These are phyloP conservation scores for Caradrina kadenii DNA, from an alignment of 2,888 invertebrate species.

Conservation along the genomic window DNA sequence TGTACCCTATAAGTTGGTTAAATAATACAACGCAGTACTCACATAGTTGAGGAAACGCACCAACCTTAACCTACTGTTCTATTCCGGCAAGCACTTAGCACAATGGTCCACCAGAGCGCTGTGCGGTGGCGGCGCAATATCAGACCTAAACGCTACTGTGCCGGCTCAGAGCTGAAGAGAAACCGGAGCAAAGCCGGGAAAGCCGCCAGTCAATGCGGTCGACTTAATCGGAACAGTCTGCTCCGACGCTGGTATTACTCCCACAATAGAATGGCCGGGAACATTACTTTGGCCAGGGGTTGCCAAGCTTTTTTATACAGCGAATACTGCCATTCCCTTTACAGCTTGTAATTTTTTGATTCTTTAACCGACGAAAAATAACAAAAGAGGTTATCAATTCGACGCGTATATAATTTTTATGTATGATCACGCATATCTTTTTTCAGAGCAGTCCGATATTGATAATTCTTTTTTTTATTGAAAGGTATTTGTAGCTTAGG, in stretches of 20 bases:
- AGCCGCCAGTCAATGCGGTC: constrained; percentile 32
- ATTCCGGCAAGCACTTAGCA: constrained; percentile 22
- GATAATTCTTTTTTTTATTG: no score
- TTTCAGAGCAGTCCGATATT: no score
- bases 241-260: constrained; percentile 7
- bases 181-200: constrained; percentile 17
- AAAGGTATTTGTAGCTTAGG: no score
- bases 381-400: no score
- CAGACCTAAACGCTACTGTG: constrained; percentile 37
- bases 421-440: no score
- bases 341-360: no score
- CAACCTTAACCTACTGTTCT: constrained; percentile 27
- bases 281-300: background rate
- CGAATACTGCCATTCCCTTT: no score
- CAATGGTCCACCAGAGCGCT: constrained; percentile 45
- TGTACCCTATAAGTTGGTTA: no score
- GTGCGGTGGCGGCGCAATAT: constrained; percentile 44
- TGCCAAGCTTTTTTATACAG: no score
- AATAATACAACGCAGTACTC: no score
- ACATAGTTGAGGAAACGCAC: background rate
- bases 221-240: constrained; percentile 56
- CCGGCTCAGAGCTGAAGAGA: background rate
- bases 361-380: no score
- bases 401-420: no score
- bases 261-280: constrained; percentile 16